These are phyloP conservation scores for Chelonus insularis DNA, from an alignment of 1,140 invertebrate genomes.

Conservation along the genomic window DNA sequence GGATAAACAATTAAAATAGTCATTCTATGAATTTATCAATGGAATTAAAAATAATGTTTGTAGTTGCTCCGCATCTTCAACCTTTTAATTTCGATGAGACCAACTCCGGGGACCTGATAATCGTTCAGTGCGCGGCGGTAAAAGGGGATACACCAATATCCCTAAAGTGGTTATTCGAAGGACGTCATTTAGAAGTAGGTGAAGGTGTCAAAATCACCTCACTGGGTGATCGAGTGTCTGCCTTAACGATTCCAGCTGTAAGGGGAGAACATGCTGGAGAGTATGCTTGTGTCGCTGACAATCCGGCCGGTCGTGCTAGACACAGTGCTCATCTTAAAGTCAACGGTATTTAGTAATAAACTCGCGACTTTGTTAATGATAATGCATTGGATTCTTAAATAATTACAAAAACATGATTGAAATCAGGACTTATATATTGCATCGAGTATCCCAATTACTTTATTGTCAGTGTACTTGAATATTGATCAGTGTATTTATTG, in stretches of 20 bases:
- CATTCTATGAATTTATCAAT: too few relatives aligned
- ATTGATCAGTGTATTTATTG: too few relatives aligned
- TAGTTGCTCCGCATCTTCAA: conserved; percentile 57
- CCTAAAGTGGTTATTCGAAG: conserved; percentile 68
- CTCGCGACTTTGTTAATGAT: background rate
- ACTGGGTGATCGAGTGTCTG: conserved; percentile 61
- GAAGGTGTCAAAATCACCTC: conserved; percentile 65
- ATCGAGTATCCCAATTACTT: background rate
- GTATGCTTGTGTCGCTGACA: conserved; percentile 75
- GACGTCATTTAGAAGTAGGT: conserved; percentile 54
- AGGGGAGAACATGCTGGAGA: conserved; percentile 68
- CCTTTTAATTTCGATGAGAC: conserved; percentile 57
- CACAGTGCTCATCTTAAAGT: conserved; percentile 65
- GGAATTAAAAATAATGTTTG: conserved; percentile 32
- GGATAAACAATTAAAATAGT: too few relatives aligned
- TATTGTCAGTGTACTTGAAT: too few relatives aligned
- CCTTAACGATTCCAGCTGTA: conserved; percentile 58
- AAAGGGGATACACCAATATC: conserved; percentile 74
- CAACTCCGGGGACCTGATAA: conserved; percentile 64
- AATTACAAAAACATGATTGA: background rate
- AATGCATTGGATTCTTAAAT: background rate
- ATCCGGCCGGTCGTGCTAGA: conserved; percentile 66
- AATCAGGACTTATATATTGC: background rate
- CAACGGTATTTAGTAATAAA: conserved; percentile 52
- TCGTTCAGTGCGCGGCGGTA: conserved; percentile 71